Conservation (phyloP, 2,797 vertebrate species). For the Glossophaga mutica region DNA sequence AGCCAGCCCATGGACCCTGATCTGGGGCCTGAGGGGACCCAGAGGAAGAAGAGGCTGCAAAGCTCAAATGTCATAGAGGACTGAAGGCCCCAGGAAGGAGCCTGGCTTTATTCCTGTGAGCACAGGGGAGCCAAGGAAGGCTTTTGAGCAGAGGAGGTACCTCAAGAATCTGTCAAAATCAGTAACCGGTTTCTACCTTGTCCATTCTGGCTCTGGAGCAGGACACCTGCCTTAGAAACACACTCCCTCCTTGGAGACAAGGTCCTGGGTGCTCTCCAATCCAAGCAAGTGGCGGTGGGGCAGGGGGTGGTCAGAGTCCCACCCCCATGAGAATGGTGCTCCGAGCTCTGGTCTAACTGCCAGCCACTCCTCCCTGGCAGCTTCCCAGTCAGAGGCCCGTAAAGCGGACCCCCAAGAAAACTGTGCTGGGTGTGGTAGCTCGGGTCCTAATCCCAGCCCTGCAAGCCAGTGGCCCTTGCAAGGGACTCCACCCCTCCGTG, state of each 20-base stretch:
- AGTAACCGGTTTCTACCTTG: background rate
- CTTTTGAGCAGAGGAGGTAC: background rate
- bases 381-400: background rate
- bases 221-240: background rate
- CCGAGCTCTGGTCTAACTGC: background rate
- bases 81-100: background rate
- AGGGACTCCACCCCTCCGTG: background rate
- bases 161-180: background rate
- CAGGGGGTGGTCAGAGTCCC: rapidly evolving
- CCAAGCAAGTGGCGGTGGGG: background rate
- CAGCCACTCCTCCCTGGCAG: no score
- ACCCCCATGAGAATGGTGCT: background rate
- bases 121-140: background rate
- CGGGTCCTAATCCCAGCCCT: background rate
- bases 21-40: no score
- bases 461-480: background rate
- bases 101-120: background rate
- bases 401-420: background rate
- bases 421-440: background rate
- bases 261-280: background rate
- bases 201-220: background rate
- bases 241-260: background rate
- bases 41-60: background rate
- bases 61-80: no score
- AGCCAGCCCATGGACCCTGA: background rate